Conservation (phyloP, 2,113 vertebrate species). For the Paramormyrops kingsleyae region DNA sequence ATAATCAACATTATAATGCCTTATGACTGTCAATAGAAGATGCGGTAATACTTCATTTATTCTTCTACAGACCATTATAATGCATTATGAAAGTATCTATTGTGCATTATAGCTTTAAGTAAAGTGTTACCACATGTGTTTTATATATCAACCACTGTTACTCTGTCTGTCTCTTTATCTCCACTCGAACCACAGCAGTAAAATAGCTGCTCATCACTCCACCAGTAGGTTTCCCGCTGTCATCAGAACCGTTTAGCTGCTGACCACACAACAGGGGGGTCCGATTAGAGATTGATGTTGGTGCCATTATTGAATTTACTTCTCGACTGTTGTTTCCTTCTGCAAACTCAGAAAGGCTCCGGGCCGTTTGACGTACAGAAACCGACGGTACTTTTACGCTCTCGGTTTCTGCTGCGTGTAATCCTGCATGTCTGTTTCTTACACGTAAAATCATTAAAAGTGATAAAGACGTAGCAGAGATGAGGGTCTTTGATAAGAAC, state of each 20-base stretch:
- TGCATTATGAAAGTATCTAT: background rate
- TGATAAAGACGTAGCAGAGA: background rate
- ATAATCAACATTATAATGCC: too few relatives aligned
- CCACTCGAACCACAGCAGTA: background rate
- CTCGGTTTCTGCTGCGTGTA: background rate
- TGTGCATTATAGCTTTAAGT: background rate
- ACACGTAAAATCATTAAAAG: background rate
- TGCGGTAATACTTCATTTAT: too few relatives aligned
- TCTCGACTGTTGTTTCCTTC: background rate
- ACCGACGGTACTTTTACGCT: background rate
- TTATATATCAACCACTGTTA: background rate
- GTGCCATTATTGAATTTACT: background rate
- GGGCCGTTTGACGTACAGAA: background rate
- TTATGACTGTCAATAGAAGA: too few relatives aligned
- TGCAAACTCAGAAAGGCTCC: background rate
- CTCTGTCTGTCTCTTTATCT: background rate
- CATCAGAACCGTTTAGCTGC: background rate
- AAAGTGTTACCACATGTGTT: background rate
- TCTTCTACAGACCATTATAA: background rate
- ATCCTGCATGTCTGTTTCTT: background rate
- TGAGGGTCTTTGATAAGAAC: background rate
- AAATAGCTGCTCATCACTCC: background rate
- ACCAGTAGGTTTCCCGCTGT: background rate
- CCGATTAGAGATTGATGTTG: background rate
- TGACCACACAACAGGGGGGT: background rate